Conservation (phyloP, 2,113 vertebrate genomes). For the Aramus guarauna region DNA sequence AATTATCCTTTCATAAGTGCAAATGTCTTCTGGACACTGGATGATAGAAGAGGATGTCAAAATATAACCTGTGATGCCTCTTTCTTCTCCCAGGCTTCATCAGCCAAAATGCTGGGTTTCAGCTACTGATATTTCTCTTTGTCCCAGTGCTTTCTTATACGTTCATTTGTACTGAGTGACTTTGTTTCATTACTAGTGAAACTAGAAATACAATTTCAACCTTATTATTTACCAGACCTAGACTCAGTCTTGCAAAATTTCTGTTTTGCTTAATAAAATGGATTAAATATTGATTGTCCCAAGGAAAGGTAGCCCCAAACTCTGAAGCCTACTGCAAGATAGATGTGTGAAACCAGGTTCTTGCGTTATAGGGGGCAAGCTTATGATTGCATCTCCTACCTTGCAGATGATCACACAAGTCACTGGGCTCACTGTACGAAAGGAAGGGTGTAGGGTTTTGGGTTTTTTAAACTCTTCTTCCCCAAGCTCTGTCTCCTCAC, state of each 20-base stretch:
- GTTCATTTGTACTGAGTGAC: not conserved
- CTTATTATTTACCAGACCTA: not conserved
- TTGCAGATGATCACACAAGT: not conserved
- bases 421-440: not conserved
- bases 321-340: not conserved
- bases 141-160: fast-evolving
- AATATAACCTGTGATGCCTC: not conserved
- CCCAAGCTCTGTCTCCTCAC: not conserved
- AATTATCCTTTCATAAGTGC: fast-evolving
- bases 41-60: not conserved
- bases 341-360: not conserved
- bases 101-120: not conserved
- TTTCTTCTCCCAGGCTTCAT: not conserved
- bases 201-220: not conserved
- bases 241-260: not conserved
- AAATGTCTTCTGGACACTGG: not conserved
- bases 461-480: not conserved
- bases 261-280: not conserved
- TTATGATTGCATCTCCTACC: not conserved
- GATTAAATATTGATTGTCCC: not conserved
- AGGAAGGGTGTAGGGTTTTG: not conserved
- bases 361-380: not conserved
- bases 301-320: not conserved
- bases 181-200: not conserved
- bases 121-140: not conserved